Evolutionary conservation across 2,888 invertebrate species (phyloP), one percentile per base, ranked within the genome.

Genomic region (Campopleginae sp.): DNA sequence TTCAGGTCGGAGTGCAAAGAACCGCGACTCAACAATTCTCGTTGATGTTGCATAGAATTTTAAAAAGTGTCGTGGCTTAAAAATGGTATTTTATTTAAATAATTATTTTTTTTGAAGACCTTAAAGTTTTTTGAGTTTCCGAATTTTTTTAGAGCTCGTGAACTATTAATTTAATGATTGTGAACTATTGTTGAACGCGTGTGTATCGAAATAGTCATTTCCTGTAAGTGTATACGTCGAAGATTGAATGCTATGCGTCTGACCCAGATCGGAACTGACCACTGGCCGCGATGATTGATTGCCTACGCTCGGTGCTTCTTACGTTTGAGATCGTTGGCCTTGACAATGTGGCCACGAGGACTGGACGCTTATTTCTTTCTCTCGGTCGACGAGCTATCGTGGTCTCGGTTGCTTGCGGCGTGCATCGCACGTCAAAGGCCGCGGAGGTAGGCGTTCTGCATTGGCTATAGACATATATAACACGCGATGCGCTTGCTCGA

Each of bases 291-390:
- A 85, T 88, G 82, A 85, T 85, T 75, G 82, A 86, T 88, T 83
- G 79, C 84, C 81, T 75, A 81, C 86, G 82, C 68, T 82, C 48
- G 38, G 78, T 72, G 76, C 78, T 66, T 82, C 81, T 65, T 63
- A 76, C 74, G 80, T 66, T 84, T 68, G 78, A 74, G 80, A 84
- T 84, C 80, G 79, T 88, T 90, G 91, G 89, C 92, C 92, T 92
- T 93, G 93, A 91, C 92, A 92, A 88, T 92, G 91, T 86, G 88
- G 86, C 88, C 87, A 87, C 88, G 46, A 86, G 86, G 86, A 85
- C 88, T 87, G 87, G 84, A 65, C 51, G 58, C 78, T 87, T 58
- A 19, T 71, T 38, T 46, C 54, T 48, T 54, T 82, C 74, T 78
- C 54, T 68, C 33, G 54, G 44, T 58, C 80, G 66, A 33, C 68